phyloP scores from a whole-genome alignment of 92 coral and sea anemone species.

The Palythoa caribaeorum region DNA sequence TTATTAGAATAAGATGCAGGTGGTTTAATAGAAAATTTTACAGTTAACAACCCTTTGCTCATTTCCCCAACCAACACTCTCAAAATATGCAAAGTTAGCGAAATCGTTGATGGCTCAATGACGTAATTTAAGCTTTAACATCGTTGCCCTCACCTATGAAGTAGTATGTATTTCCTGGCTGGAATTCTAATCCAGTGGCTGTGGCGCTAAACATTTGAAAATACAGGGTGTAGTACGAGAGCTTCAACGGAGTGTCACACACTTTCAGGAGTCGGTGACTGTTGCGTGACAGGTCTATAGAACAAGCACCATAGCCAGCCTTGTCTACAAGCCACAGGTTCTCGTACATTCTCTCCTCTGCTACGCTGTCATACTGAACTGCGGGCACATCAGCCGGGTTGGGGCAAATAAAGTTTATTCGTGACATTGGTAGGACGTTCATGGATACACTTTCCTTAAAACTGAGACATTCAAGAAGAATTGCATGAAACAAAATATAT shows the following conservation, averaged over 20 bases:
- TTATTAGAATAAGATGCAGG: no score
- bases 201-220: slow-evolving; percentile 80
- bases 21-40: no score
- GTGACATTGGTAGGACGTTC: slow-evolving; percentile 55
- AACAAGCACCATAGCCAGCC: slow-evolving; percentile 71
- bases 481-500: neutral
- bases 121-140: no score
- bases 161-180: slow-evolving; percentile 76
- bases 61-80: no score
- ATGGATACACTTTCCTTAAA: slow-evolving; percentile 34
- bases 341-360: slow-evolving; percentile 70
- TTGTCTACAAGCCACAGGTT: slow-evolving; percentile 85
- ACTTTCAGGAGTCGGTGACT: slow-evolving; percentile 57
- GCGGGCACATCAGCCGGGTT: slow-evolving; percentile 80
- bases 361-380: slow-evolving; percentile 55
- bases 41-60: no score
- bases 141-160: slow-evolving; percentile 39
- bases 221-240: slow-evolving; percentile 64
- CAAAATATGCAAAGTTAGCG: no score
- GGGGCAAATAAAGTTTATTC: slow-evolving; percentile 79
- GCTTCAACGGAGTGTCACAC: slow-evolving; percentile 67
- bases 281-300: slow-evolving; percentile 49
- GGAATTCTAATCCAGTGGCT: slow-evolving; percentile 73
- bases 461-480: slow-evolving; percentile 28
- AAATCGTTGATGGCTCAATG: no score